Base-by-base conservation (phyloP, 2,797 vertebrate genomes). In the Vireo griseus region DNA sequence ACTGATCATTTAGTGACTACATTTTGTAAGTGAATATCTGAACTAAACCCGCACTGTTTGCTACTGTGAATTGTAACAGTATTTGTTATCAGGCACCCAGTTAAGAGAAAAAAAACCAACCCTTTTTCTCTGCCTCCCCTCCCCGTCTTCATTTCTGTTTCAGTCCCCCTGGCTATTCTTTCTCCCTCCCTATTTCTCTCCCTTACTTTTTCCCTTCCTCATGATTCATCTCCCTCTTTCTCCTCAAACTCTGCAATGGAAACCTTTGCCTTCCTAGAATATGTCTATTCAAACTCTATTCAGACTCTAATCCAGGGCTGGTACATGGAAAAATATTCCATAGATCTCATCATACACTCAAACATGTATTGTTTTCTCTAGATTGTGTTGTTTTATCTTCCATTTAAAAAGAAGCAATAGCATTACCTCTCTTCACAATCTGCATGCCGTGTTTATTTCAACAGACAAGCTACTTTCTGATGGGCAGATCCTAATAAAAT, bases 51-150 rank as follows among this genome's bases (percentile, higher is more conserved):
- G 58, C 54, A 13, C 28, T 69, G 11, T 75, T 90, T 72, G 33
- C 58, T 65, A 1, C 54, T 33, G n/a, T 2, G 6, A 65, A 29
- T 61, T 79, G 24, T 40, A 52, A 26, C 17, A 0, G 0, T 61
- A 5, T 63, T 82, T n/a, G 17, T 86, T 67, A 35, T 62, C 29
- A 72, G 22, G 15, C 13, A 29, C 6, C 10, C 7, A 8, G 29
- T 77, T 50, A 44, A 9, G 3, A 45, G 24, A 25, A 59, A 40
- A 35, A n/a, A 42, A 26, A 15, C 3, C 8, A 22, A 11, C 24
- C 4, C 7, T 57, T 80, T 59, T 67, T 33, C 25, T 54, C 15
- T 45, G 50, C 16, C 16, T 52, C 4, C 11, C 8, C 10, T 26
- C 9, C 22, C 26, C 2, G 11, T 50, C 26, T 52, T 47, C 21